Conservation (phyloP, 1,140 invertebrate species). For the Wiebesia pumilae region DNA sequence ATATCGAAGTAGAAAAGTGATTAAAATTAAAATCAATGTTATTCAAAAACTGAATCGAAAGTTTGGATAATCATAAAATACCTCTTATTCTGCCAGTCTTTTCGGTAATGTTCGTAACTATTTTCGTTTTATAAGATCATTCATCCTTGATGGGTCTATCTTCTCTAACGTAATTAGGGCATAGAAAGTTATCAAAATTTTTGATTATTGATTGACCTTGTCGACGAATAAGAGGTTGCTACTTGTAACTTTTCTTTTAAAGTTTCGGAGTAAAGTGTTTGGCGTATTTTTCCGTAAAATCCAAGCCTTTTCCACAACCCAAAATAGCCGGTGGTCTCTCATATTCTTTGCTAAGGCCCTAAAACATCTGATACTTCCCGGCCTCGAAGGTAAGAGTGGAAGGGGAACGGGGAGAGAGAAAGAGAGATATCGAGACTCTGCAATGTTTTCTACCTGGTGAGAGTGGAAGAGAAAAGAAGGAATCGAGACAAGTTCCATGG, state of each 20-base stretch:
- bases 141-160: too few relatives aligned
- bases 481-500: conserved; percentile 48
- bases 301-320: neutral
- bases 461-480: conserved; percentile 41
- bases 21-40: too few relatives aligned
- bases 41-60: too few relatives aligned
- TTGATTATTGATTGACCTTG: too few relatives aligned
- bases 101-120: too few relatives aligned
- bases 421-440: conserved; percentile 24
- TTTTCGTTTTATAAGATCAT: too few relatives aligned
- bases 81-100: too few relatives aligned
- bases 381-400: neutral
- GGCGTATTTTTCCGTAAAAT: neutral
- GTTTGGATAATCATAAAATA: too few relatives aligned
- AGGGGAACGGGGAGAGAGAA: neutral
- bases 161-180: too few relatives aligned
- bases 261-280: neutral
- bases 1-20: too few relatives aligned
- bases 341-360: neutral
- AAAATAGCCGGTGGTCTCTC: neutral
- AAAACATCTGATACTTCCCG: conserved; percentile 14
- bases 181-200: too few relatives aligned
- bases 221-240: neutral
- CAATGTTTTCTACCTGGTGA: conserved; percentile 41
- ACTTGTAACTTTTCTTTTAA: conserved; percentile 12